phyloP scores from a whole-genome alignment of 1,140 invertebrate genomes.

The Drusus annulatus region DNA sequence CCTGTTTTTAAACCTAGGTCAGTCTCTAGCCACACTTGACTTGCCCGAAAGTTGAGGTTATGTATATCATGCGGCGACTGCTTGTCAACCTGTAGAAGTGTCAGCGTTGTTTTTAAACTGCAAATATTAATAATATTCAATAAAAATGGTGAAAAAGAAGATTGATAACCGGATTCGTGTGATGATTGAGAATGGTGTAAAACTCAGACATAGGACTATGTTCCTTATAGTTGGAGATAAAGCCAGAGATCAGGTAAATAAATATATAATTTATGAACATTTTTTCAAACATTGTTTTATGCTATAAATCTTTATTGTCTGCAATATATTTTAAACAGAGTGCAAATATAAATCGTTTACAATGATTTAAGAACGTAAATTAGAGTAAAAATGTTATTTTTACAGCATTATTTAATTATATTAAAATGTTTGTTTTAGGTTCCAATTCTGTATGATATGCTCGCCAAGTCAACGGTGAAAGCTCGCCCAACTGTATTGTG shows the following conservation, averaged over 20 bases:
- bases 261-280: background rate
- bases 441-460: slow-evolving; percentile 70
- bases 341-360: no score
- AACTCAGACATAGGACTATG: slow-evolving; percentile 90
- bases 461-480: no score
- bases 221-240: slow-evolving; percentile 97
- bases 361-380: no score
- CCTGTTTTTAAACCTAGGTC: no score
- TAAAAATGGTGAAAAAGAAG: slow-evolving; percentile 91
- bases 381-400: no score
- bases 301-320: background rate
- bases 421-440: slow-evolving; percentile 63
- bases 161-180: slow-evolving; percentile 96
- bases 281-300: no score
- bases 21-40: no score
- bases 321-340: background rate
- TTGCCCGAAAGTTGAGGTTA: slow-evolving; percentile 10
- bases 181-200: slow-evolving; percentile 97
- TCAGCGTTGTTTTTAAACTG: slow-evolving; percentile 7
- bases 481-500: no score
- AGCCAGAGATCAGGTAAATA: slow-evolving; percentile 91
- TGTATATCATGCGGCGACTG: slow-evolving; percentile 30
- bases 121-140: slow-evolving; percentile 14
- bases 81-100: slow-evolving; percentile 13
- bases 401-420: no score